Base-by-base conservation (phyloP, 2,113 vertebrate genomes). In the Stictonetta naevosa region DNA sequence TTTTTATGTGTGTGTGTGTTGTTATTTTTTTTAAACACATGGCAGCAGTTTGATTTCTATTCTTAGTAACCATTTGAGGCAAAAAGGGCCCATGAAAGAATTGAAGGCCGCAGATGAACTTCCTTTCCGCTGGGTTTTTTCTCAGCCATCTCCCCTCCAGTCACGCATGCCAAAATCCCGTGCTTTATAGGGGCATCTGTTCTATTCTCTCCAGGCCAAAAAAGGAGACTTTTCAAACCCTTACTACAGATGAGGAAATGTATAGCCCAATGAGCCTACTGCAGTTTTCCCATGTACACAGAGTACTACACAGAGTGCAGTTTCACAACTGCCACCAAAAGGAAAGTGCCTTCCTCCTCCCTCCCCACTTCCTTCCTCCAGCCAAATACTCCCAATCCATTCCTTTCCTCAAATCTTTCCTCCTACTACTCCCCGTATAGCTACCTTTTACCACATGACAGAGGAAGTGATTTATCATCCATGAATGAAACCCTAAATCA, bases 21-120 rank as follows among this genome's bases (percentile, higher is more conserved):
- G 40, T 64, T 38, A 16, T 62, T 28, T 8, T 87, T 93, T 93
- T 88, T 55, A 87, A 95, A 92, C 94, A 97, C 94, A 93, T 95
- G 93, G 86, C 89, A 97, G 78, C 89, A 91, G 91, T 96, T 83
- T 92, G 58, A 88, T 92, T 96, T 95, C 93, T 96, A 96, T 96
- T 93, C 69, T 96, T 95, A 96, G 95, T 92, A 95, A 93, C 34
- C 8, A 82, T 96, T 23, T 55, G 88, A 96, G 44, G 92, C 84
- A 93, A 86, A 92, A 90, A 93, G 42, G n/a, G 64, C 56, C 34
- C 88, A 62, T 75, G 90, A 86, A 96, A 95, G 94, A 96, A 90
- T 0, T 81, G 68, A 91, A 93, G 87, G 85, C 77, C 28, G 8
- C 96, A 95, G 88, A 83, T 86, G 79, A 95, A 96, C 92, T 95